A percentile compares a stretch with the other conserved stretches of the same genome.
Conservation (phyloP, 2,888 invertebrate species). For the Caenorhabditis uteleia region DNA sequence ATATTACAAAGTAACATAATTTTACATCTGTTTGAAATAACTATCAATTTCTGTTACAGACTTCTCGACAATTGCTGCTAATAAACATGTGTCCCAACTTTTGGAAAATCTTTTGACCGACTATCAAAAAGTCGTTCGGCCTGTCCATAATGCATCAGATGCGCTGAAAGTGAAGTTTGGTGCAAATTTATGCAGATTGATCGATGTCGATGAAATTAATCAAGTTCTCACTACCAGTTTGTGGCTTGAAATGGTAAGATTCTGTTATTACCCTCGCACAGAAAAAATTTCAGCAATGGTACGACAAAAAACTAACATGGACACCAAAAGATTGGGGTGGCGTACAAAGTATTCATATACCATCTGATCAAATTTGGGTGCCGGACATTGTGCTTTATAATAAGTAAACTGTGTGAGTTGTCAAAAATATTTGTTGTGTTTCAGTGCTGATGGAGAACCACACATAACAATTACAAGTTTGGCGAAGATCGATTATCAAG, state of each 20-base stretch:
- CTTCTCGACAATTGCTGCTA: constrained; percentile 8
- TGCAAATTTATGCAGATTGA: constrained; percentile 52
- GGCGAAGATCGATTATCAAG: constrained; percentile 52
- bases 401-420: constrained; percentile 74
- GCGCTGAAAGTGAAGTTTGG: constrained; percentile 54
- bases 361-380: constrained; percentile 93
- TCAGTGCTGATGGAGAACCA: constrained; percentile 59
- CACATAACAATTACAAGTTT: constrained; percentile 55
- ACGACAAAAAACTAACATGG: constrained; percentile 89
- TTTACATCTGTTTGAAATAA: not conserved
- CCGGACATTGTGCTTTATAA: constrained; percentile 93
- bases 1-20: constrained; percentile 4
- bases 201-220: constrained; percentile 59
- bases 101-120: constrained; percentile 49
- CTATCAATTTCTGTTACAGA: constrained; percentile 10
- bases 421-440: too few relatives aligned
- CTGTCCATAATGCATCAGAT: constrained; percentile 55
- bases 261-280: not conserved
- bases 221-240: constrained; percentile 59
- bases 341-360: constrained; percentile 90
- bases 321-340: constrained; percentile 92
- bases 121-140: constrained; percentile 53
- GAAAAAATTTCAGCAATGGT: constrained; percentile 78
- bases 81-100: constrained; percentile 45
- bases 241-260: constrained; percentile 57